Conservation (phyloP, 2,113 vertebrate species). For the Rissa tridactyla region DNA sequence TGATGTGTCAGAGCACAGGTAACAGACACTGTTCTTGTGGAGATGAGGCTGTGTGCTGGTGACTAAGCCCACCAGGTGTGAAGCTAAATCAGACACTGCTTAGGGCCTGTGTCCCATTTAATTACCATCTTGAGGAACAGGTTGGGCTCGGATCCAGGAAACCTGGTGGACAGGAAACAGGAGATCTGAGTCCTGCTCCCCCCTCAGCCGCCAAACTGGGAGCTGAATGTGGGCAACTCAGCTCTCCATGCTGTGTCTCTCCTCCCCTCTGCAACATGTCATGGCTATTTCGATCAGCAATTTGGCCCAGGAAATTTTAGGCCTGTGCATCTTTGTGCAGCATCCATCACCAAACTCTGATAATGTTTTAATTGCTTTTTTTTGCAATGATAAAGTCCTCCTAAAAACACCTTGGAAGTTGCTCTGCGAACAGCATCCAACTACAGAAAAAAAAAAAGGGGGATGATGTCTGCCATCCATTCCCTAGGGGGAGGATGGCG, state of each 20-base stretch:
- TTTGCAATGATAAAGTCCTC: neutral
- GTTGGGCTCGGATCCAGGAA: neutral
- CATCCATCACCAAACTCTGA: neutral
- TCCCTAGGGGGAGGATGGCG: neutral
- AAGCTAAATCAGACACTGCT: conserved; percentile 39
- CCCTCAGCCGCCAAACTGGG: neutral
- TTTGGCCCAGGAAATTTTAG: neutral
- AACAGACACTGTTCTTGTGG: conserved; percentile 5
- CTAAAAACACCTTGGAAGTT: neutral
- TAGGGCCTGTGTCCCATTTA: conserved; percentile 1
- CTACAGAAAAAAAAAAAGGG: neutral
- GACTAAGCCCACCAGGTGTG: conserved; percentile 12
- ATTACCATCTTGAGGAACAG: neutral
- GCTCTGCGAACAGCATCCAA: neutral
- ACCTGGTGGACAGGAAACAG: neutral
- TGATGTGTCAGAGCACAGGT: conserved; percentile 44
- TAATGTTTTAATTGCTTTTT: neutral
- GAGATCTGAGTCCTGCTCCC: neutral
- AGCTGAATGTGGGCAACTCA: neutral
- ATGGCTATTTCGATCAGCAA: neutral
- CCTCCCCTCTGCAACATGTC: neutral
- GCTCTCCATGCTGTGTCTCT: neutral
- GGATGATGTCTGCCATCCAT: neutral
- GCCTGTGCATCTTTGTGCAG: neutral
- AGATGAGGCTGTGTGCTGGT: conserved; percentile 2